Evolutionary conservation across 2,113 vertebrate species (phyloP).

Genomic region (Numenius arquata): DNA sequence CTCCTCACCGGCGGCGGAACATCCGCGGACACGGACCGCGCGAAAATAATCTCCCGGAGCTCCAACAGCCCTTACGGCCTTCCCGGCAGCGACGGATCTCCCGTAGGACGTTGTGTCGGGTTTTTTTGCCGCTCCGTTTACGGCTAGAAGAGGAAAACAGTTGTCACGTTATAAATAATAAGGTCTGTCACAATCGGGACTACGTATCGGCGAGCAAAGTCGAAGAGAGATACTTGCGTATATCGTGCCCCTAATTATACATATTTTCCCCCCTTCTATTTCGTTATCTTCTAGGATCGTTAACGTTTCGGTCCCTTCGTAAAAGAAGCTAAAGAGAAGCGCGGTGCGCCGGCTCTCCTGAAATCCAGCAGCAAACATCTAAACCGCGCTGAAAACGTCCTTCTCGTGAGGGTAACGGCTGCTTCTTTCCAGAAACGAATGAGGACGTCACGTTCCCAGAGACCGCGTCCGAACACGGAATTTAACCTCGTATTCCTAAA

Average conservation of each 20-base stretch:
- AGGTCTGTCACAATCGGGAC: too few species aligned
- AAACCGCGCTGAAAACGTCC: accelerated
- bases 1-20: neutral
- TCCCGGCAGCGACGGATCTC: too few species aligned
- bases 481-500: neutral
- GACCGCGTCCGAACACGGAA: neutral
- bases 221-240: neutral
- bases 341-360: neutral
- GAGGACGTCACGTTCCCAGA: neutral
- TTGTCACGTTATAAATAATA: too few species aligned
- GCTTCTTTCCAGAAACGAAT: neutral
- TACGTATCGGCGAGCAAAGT: neutral
- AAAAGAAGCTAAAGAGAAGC: neutral
- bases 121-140: neutral
- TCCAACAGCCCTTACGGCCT: too few species aligned
- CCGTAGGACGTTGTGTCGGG: neutral
- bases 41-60: neutral
- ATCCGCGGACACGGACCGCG: too few species aligned
- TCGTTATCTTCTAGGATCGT: neutral
- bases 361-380: neutral
- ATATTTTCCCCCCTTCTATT: neutral
- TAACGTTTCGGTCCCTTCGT: neutral
- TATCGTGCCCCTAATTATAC: neutral
- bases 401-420: neutral
- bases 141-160: neutral